phyloP scores from a whole-genome alignment of 2,113 vertebrate genomes.

The Rhadina sibilatrix region DNA sequence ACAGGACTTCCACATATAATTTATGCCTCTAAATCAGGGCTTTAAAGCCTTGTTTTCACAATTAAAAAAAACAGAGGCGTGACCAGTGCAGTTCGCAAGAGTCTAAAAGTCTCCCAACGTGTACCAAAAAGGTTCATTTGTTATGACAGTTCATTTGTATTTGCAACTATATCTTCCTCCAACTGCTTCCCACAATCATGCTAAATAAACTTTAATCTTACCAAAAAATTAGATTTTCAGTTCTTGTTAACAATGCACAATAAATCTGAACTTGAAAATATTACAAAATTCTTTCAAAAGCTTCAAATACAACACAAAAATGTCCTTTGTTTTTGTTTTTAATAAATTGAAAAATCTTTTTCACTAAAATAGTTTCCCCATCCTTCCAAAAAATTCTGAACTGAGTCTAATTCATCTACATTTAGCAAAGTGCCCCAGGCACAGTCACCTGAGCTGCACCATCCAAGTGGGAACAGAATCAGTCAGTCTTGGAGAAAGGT shows the following conservation, averaged over 20 bases:
- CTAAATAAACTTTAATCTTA: constrained; percentile 81
- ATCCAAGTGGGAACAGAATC: constrained; percentile 6
- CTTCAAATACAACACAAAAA: constrained; percentile 98
- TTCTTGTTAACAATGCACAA: constrained; percentile 83
- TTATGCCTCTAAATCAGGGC: constrained; percentile 42
- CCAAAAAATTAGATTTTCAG: constrained; percentile 83
- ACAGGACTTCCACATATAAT: constrained; percentile 13
- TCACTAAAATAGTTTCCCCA: constrained; percentile 75
- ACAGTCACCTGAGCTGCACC: constrained; percentile 50
- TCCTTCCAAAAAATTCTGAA: constrained; percentile 73
- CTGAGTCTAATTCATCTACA: constrained; percentile 72
- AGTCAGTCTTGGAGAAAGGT: constrained; percentile 67
- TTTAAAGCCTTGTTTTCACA: constrained; percentile 64
- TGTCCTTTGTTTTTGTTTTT: constrained; percentile 79
- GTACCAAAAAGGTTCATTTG: constrained; percentile 83
- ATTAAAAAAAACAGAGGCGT: constrained; percentile 60
- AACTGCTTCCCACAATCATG: constrained; percentile 76
- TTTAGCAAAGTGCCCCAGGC: constrained; percentile 74
- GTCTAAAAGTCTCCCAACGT: constrained; percentile 74
- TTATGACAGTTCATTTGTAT: constrained; percentile 78
- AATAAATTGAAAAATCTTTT: constrained; percentile 84
- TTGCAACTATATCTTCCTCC: constrained; percentile 76
- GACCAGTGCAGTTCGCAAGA: constrained; percentile 75
- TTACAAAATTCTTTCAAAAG: constrained; percentile 87
- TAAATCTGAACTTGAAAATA: constrained; percentile 85